Evolutionary conservation across 2,888 invertebrate genomes (phyloP).

Genomic region (Caenorhabditis sulstoni): DNA sequence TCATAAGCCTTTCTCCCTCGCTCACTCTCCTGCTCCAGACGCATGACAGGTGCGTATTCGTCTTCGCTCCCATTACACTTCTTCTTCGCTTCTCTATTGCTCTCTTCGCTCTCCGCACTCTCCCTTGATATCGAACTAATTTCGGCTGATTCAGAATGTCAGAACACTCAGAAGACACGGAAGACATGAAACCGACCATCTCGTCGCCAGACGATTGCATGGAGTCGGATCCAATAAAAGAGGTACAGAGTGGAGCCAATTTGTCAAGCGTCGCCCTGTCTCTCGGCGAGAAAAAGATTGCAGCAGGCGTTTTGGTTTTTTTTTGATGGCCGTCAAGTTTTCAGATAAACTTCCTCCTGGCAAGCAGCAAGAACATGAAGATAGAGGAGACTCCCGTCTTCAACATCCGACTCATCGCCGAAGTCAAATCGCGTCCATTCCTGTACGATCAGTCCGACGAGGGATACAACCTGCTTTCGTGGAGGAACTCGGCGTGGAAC

Average conservation of each 20-base stretch:
- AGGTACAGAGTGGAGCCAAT: slow-evolving; percentile 16
- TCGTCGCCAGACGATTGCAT: slow-evolving; percentile 51
- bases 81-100: slow-evolving; percentile 5
- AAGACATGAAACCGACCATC: slow-evolving; percentile 44
- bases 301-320: background rate
- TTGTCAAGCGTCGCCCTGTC: background rate
- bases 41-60: slow-evolving; percentile 19
- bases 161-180: slow-evolving; percentile 50
- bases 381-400: slow-evolving; percentile 64
- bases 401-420: slow-evolving; percentile 67
- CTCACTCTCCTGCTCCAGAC: slow-evolving; percentile 13
- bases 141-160: slow-evolving; percentile 34
- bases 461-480: slow-evolving; percentile 62
- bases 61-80: slow-evolving; percentile 12
- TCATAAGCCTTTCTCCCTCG: slow-evolving; percentile 3
- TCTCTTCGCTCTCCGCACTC: slow-evolving; percentile 4
- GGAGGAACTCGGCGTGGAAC: slow-evolving; percentile 65
- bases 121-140: background rate
- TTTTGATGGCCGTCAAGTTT: background rate
- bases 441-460: slow-evolving; percentile 66
- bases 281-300: background rate
- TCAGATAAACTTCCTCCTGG: slow-evolving; percentile 58
- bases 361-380: slow-evolving; percentile 47
- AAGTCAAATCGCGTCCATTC: slow-evolving; percentile 62
- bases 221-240: slow-evolving; percentile 58